These are phyloP conservation scores for Acleris holmiana DNA, from an alignment of 2,888 invertebrate species.

Conservation along the genomic window DNA sequence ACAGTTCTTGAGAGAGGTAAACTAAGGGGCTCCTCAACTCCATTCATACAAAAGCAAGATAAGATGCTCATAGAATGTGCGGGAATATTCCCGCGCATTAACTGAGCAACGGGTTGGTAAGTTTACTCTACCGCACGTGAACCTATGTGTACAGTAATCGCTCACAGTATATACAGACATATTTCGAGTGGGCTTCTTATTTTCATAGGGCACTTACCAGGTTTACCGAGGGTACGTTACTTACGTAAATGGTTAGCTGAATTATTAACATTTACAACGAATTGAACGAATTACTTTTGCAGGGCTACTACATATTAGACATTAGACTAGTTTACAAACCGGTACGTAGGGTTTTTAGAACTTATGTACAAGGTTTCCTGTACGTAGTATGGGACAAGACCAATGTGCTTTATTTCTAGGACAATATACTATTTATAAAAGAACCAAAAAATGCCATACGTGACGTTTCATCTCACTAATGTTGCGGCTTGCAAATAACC, in stretches of 20 bases:
- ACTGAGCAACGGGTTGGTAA: slow-evolving; percentile 10
- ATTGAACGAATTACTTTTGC: background rate
- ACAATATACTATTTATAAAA: too few species aligned
- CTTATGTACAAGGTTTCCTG: too few species aligned
- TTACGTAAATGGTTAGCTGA: slow-evolving; percentile 29
- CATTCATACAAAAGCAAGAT: slow-evolving; percentile 35
- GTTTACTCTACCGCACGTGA: slow-evolving; percentile 7
- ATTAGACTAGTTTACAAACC: background rate
- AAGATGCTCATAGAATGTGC: slow-evolving; percentile 21
- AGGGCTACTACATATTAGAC: background rate
- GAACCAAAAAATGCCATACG: too few species aligned
- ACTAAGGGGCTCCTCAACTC: slow-evolving; percentile 24
- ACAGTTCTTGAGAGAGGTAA: slow-evolving; percentile 28
- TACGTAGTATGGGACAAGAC: too few species aligned
- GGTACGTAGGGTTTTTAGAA: too few species aligned
- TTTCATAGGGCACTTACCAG: slow-evolving; percentile 33
- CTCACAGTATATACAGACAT: slow-evolving; percentile 13
- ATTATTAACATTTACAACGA: slow-evolving; percentile 14
- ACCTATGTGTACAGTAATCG: slow-evolving; percentile 16
- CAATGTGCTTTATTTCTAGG: too few species aligned
- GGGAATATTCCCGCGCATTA: slow-evolving; percentile 12
- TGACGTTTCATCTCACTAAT: too few species aligned
- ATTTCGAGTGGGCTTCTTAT: slow-evolving; percentile 33
- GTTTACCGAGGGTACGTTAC: slow-evolving; percentile 23
- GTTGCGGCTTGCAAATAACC: too few species aligned